Conservation (phyloP, 2,888 invertebrate genomes). For the Norana najaformis region DNA sequence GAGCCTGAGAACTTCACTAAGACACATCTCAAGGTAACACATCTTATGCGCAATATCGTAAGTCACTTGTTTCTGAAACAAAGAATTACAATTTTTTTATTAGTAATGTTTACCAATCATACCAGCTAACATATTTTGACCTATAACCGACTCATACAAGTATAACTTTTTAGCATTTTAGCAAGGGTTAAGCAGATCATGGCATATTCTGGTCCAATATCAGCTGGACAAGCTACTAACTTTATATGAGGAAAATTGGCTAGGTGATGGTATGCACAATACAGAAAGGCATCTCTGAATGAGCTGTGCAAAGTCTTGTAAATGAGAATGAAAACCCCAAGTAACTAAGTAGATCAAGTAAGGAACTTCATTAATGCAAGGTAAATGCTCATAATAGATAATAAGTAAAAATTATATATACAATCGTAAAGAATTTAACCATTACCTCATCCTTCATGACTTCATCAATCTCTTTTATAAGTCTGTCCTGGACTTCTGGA, state of each 20-base stretch:
- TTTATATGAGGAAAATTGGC: too few species aligned
- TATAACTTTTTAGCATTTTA: too few species aligned
- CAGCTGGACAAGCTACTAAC: neutral
- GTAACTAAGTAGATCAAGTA: too few species aligned
- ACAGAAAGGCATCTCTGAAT: too few species aligned
- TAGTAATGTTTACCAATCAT: neutral
- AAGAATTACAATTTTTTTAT: neutral
- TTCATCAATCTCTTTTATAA: conserved; percentile 36
- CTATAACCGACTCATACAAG: neutral
- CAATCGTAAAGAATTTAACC: neutral
- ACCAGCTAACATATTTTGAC: neutral
- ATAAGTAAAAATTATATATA: neutral
- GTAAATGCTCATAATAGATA: neutral
- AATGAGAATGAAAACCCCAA: too few species aligned
- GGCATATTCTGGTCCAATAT: neutral
- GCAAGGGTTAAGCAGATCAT: neutral
- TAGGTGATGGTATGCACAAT: neutral
- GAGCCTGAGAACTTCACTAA: conserved; percentile 36
- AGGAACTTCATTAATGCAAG: too few species aligned
- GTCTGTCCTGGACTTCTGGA: conserved; percentile 36
- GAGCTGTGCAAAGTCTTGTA: too few species aligned
- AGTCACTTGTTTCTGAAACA: conserved; percentile 26
- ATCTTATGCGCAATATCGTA: conserved; percentile 36
- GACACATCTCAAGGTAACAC: conserved; percentile 38
- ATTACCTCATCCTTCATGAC: conserved; percentile 28